Evolutionary conservation across 2,113 vertebrate genomes (phyloP), one percentile per base, ranked within the genome.

Genomic region (Pedetes capensis): DNA sequence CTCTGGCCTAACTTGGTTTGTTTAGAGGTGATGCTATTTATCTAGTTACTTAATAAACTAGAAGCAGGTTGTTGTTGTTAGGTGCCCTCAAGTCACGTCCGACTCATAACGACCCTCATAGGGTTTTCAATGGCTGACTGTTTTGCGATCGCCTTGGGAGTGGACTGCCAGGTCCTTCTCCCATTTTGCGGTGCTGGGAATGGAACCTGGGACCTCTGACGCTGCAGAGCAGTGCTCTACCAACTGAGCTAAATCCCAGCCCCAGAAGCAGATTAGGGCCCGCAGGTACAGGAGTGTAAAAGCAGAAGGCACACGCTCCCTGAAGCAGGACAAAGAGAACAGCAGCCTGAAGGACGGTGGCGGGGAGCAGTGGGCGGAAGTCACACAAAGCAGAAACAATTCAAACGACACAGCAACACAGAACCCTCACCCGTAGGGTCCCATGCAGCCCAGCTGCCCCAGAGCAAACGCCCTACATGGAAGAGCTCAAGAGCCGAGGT

Each of bases 211-310:
- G n/a, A n/a, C n/a, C n/a, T n/a, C n/a, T n/a, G n/a, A n/a, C n/a
- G n/a, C n/a, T n/a, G n/a, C n/a, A n/a, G n/a, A n/a, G n/a, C n/a
- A n/a, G n/a, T n/a, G n/a, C n/a, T n/a, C n/a, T n/a, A n/a, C n/a
- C n/a, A n/a, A n/a, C n/a, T n/a, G n/a, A n/a, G n/a, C n/a, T n/a
- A n/a, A n/a, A n/a, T n/a, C n/a, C n/a, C n/a, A n/a, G n/a, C n/a
- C n/a, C n/a, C n/a, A n/a, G n/a, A n/a, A 79, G 66, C 72, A 69
- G 23, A 90, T 82, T 44, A 90, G n/a, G 92, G 87, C 87, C 29
- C 55, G 63, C 63, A 57, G 82, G 71, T 3, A 23, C 6, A 59
- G 37, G 47, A 71, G 51, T 27, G 39, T n/a, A n/a, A n/a, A 57
- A n/a, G 51, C 25, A 81, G 68, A 27, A 66, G 23, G 87, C 32